Conservation (phyloP, 1,140 invertebrate species). For the Yoshiicerus persimilis region DNA sequence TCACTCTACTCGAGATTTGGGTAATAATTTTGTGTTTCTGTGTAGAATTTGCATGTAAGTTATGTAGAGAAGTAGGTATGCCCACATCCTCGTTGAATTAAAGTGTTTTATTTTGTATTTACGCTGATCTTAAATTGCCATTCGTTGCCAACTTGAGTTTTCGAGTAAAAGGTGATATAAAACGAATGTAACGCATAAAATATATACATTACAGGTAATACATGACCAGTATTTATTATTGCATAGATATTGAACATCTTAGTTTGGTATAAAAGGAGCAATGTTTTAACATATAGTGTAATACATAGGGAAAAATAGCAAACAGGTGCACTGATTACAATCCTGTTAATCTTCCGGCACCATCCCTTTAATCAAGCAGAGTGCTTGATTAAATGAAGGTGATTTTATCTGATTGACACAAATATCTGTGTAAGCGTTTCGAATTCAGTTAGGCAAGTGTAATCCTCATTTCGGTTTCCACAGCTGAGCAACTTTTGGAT, state of each 20-base stretch:
- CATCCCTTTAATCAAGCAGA: not conserved
- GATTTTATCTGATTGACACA: slow-evolving; percentile 20
- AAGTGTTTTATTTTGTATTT: not conserved
- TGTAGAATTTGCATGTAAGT: not conserved
- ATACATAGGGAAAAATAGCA: not conserved
- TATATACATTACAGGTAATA: not conserved
- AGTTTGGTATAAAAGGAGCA: too few relatives aligned
- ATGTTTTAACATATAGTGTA: too few relatives aligned
- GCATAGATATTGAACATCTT: not conserved
- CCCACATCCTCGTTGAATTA: too few relatives aligned
- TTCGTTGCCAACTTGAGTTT: not conserved
- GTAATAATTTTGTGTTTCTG: not conserved
- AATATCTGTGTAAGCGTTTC: slow-evolving; percentile 6
- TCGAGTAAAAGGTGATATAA: not conserved
- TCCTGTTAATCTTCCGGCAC: not conserved
- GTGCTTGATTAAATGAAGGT: not conserved
- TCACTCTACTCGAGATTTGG: not conserved
- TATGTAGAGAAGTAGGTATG: not conserved
- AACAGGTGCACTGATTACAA: not conserved
- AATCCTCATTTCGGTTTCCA: slow-evolving; percentile 26
- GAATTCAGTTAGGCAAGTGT: not conserved
- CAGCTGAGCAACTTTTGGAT: slow-evolving; percentile 18
- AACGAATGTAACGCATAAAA: not conserved
- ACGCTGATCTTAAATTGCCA: not conserved
- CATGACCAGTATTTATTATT: not conserved